Base-by-base conservation (phyloP, 2,113 vertebrate genomes). In the Myotis yumanensis region DNA sequence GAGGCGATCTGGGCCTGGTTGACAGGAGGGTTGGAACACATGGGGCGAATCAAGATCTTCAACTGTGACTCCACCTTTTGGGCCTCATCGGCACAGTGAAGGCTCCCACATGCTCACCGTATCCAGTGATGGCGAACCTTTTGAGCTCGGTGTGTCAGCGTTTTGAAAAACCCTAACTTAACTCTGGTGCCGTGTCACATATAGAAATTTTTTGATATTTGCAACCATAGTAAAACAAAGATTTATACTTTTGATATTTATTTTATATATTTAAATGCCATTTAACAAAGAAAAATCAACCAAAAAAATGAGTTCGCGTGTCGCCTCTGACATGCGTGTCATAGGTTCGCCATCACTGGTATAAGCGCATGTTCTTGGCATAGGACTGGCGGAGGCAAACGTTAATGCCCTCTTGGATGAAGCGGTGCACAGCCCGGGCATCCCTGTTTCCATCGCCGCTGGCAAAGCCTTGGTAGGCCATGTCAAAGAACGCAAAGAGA, bases 391-490 rank as follows among this genome's bases (percentile, higher is more conserved):
- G 98, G 86, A 99, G 97, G 89, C 99, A 88, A 12, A 99, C 89
- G 69, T 99, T 99, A 97, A 99, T 98, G 95, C 99, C 99, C 97
- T 99, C 98, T 30, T 99, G 99, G 0, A 99, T 99, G 98, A 99
- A 99, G 97, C 99, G 69, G 35, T 99, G 99, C 87, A 99, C 99
- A 7, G 99, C 99, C 99, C 99, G 99, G 80, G 99, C 99, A 0
- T 99, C 99, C 51, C 98, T 98, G 96, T 99, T 98, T 17, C 99
- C 99, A 96, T 99, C 99, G 14, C 99, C 99, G 0, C 99, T 99
- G 87, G 99, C 99, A 85, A 99, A 99, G 95, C 99, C 99, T 98
- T 99, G 99, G 95, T 99, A 99, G 40, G 99, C 99, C 99, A 99
- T 99, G 98, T 99, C 99, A 18, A 99, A 99, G 97, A 99, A 99